Evolutionary conservation across 2,113 vertebrate genomes (phyloP).

Genomic region (cat (Felis catus)): F.catus_Fca126_mat1.0 CM031424.1:28282001-28282500

Average conservation of each 20-base stretch:
- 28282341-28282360: slow-evolving; percentile 5
- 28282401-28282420: background rate
- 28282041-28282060: background rate
- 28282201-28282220: background rate
- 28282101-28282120: background rate
- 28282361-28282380: background rate
- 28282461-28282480: background rate
- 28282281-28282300: background rate
- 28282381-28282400: background rate
- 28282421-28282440: background rate
- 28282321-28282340: background rate
- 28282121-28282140: background rate
- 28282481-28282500: background rate
- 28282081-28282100: background rate
- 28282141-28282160: background rate
- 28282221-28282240: background rate
- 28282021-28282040: background rate
- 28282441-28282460: background rate
- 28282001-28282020: background rate
- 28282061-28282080: background rate
- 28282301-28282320: background rate
- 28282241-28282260: background rate
- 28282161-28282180: background rate
- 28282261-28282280: background rate
- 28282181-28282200: background rate